Evolutionary conservation across 2,888 invertebrate genomes (phyloP), one percentile per base, ranked within the genome.

Genomic region (Chrysopilus asiliformis): DNA sequence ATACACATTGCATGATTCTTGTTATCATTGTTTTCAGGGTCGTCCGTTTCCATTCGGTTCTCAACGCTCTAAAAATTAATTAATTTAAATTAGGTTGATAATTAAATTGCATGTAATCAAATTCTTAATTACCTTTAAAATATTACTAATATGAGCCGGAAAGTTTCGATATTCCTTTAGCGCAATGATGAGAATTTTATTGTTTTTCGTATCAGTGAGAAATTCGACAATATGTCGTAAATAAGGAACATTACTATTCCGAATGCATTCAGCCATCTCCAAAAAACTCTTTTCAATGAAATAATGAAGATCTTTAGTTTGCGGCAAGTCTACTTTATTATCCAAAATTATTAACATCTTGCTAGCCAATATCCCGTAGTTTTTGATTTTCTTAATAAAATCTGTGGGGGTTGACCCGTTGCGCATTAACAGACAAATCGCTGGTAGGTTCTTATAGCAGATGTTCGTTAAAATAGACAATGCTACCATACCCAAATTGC

Each of bases 381-480:
- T 47, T 32, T 55, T 54, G 22, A 61, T 60, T 32, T 53, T 51
- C 0, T 52, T 45, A 18, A 55, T 55, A 24, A 61, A 61, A n/a
- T n/a, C n/a, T 20, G 48, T 53, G 6, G 58, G 56, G 7, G 57
- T 52, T 35, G 83, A 79, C 0, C 82, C 73, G 5, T 74, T 74
- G 42, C 79, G 70, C 65, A 80, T 72, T 19, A 85, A 62, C 0
- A 77, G 71, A 50, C 82, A 79, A 26, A 82, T 68, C 0, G 79
- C 81, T 1, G 80, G 76, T 39, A 79, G 60, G 56, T 85, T 85
- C 45, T 78, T 79, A 51, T 82, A 80, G 55, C 83, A 84, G 3
- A 85, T 60, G 64, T 85, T 85, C 1, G 82, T 79, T 1, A 85
- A 58, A 10, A 84, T 74, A 0, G 80, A 79, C 1, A 85, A 62